A percentile compares a stretch with the other conserved stretches of the same genome.
Evolutionary conservation across 2,797 vertebrate species (phyloP).

Genomic region (Enteromius thamalakanensis): DNA sequence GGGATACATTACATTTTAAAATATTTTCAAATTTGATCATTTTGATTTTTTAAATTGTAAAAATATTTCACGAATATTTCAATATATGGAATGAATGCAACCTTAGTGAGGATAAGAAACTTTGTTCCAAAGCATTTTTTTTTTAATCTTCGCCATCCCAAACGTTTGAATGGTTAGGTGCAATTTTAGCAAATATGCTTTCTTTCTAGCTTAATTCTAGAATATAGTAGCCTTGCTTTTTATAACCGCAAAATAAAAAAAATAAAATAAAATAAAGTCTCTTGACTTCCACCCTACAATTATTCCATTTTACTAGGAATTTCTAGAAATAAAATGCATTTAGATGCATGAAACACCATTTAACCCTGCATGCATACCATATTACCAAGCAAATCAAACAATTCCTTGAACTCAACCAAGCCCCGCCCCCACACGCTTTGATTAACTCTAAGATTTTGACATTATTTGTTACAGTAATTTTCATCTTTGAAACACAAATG

Average conservation of each 20-base stretch:
- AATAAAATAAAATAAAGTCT: background rate
- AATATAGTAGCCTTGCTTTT: background rate
- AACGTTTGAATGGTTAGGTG: background rate
- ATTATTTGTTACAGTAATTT: background rate
- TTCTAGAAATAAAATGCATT: background rate
- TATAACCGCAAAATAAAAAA: background rate
- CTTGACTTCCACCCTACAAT: background rate
- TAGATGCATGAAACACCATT: background rate
- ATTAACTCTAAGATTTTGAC: background rate
- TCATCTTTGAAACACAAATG: no score
- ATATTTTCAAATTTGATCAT: no score
- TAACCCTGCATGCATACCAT: background rate
- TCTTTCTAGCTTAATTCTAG: background rate
- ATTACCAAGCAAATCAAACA: background rate
- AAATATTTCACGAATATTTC: background rate
- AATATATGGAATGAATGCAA: background rate
- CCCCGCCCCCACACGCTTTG: background rate
- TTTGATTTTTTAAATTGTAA: background rate
- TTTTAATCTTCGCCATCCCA: background rate
- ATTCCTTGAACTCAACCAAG: background rate
- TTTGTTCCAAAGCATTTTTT: background rate
- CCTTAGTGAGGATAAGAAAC: background rate
- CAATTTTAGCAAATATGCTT: background rate
- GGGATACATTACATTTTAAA: background rate
- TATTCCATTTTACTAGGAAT: background rate